Conservation (phyloP, 2,797 vertebrate species). For the Sebastes hopkinsi region DNA sequence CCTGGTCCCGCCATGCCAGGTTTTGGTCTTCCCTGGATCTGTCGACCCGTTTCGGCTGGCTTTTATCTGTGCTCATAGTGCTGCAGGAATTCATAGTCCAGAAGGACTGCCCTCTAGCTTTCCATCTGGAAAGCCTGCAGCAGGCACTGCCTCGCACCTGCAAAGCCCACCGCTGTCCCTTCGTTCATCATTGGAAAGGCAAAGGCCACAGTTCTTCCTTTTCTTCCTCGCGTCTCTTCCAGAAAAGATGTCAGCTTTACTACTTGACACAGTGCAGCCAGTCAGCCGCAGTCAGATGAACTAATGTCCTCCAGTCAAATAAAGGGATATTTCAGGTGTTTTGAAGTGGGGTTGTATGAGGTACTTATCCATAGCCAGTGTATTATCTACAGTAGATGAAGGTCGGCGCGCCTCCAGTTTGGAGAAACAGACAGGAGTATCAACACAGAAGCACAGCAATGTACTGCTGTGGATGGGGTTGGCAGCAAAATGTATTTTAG, state of each 20-base stretch:
- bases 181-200: conserved; percentile 29
- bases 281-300: not conserved
- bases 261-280: conserved; percentile 23
- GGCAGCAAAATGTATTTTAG: too few species aligned
- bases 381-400: too few species aligned
- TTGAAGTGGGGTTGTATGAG: too few species aligned
- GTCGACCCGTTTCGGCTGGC: conserved; percentile 38
- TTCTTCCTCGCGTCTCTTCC: conserved; percentile 2
- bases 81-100: conserved; percentile 49
- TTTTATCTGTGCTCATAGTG: conserved; percentile 53
- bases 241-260: conserved; percentile 22
- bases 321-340: too few species aligned
- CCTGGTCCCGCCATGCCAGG: conserved; percentile 36
- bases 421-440: too few species aligned
- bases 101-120: conserved; percentile 60
- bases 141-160: conserved; percentile 15
- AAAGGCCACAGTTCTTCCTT: conserved; percentile 12
- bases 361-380: too few species aligned
- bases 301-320: conserved; percentile 4
- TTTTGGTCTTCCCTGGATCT: conserved; percentile 52
- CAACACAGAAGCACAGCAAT: too few species aligned
- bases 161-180: conserved; percentile 14
- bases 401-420: too few species aligned
- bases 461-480: too few species aligned
- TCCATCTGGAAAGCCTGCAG: conserved; percentile 64